Percentiles rank a stretch among this genome's conserved stretches.
Conservation (phyloP, 2,113 vertebrate genomes). For the Oryzias celebensis region DNA sequence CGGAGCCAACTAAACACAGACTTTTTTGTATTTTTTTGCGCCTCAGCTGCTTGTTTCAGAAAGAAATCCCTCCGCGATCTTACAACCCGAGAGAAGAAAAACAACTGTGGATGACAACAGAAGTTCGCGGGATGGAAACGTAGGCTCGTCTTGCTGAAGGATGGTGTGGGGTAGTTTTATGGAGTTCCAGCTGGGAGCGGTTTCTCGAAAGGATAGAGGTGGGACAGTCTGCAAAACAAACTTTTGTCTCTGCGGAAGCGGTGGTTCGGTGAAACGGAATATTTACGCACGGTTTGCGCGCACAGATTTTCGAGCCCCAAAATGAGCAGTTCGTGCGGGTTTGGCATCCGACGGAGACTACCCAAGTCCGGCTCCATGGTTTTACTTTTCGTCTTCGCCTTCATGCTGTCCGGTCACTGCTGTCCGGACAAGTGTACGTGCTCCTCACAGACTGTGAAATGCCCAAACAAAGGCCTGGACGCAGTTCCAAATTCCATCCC, state of each 20-base stretch:
- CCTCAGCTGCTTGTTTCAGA: neutral
- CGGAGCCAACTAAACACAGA: neutral
- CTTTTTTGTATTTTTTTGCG: neutral
- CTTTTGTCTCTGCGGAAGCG: slow-evolving; percentile 30
- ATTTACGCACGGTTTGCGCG: slow-evolving; percentile 37
- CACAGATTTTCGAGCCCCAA: slow-evolving; percentile 30
- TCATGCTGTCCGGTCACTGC: slow-evolving; percentile 55
- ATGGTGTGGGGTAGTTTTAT: slow-evolving; percentile 51
- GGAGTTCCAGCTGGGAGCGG: slow-evolving; percentile 30
- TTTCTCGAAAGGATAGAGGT: slow-evolving; percentile 30
- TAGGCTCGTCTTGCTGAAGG: slow-evolving; percentile 19
- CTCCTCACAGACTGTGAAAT: slow-evolving; percentile 85
- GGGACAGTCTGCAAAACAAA: slow-evolving; percentile 35
- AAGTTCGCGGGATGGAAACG: slow-evolving; percentile 55
- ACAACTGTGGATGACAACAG: neutral
- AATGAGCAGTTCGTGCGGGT: slow-evolving; percentile 45
- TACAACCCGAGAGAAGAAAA: neutral
- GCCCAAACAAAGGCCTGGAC: slow-evolving; percentile 81
- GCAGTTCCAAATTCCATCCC: slow-evolving; percentile 82
- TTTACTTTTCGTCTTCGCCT: slow-evolving; percentile 58
- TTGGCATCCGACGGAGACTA: slow-evolving; percentile 12
- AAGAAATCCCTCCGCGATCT: neutral
- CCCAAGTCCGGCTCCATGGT: slow-evolving; percentile 24
- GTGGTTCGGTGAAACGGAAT: slow-evolving; percentile 23
- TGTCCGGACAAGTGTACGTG: slow-evolving; percentile 86